Percentiles rank a stretch among this genome's conserved stretches.
phyloP scores from a whole-genome alignment of 2,113 vertebrate species.

The Ariopsis seemanni region DNA sequence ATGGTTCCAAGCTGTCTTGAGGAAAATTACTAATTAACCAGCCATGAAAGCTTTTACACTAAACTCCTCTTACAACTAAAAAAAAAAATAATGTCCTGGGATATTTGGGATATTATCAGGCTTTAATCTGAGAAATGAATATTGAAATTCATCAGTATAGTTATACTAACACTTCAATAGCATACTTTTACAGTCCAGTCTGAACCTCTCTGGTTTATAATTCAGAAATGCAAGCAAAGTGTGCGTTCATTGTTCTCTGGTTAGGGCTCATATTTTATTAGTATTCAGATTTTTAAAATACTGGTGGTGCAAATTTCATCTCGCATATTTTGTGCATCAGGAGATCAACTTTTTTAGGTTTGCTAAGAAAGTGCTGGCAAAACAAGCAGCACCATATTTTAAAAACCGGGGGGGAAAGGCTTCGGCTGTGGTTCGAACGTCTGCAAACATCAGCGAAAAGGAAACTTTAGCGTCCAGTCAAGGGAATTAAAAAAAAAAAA shows the following conservation, averaged over 20 bases:
- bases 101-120: neutral
- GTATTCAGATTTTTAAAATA: neutral
- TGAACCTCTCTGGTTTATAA: neutral
- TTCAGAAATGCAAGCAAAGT: neutral
- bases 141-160: neutral
- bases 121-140: neutral
- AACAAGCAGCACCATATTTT: neutral
- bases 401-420: no score
- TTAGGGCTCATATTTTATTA: neutral
- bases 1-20: neutral
- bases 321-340: no score
- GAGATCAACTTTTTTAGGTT: no score
- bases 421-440: neutral
- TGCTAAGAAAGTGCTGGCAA: neutral
- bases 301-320: neutral
- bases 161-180: slow-evolving; percentile 5
- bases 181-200: neutral
- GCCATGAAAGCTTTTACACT: neutral
- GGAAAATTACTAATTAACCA: neutral
- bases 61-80: neutral
- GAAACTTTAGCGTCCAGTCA: neutral
- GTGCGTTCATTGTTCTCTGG: neutral
- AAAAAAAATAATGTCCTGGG: neutral
- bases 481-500: neutral
- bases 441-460: neutral